Evolutionary conservation across 2,888 invertebrate species (phyloP).

Genomic region (Eucriotettix oculatus): DNA sequence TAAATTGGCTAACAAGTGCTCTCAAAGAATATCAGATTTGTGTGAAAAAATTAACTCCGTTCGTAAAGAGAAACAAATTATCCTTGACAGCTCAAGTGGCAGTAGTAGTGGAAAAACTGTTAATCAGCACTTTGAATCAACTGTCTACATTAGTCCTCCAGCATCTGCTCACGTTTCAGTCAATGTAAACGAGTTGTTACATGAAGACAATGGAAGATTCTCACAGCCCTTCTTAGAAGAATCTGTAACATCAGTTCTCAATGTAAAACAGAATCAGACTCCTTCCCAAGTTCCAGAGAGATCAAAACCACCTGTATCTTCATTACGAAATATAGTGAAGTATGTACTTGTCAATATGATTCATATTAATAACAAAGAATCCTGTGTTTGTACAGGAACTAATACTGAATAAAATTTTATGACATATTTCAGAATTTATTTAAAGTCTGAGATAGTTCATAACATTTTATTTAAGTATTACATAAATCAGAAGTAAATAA

Average conservation of each 20-base stretch:
- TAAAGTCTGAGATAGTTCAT: too few relatives aligned
- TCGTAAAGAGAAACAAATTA: neutral
- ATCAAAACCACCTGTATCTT: neutral
- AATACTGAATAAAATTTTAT: too few relatives aligned
- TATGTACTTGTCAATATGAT: neutral
- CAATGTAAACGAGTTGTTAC: too few relatives aligned
- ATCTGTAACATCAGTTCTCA: neutral
- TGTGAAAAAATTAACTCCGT: neutral
- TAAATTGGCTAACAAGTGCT: neutral
- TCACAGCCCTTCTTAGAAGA: neutral
- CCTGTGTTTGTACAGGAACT: too few relatives aligned
- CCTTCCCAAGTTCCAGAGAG: neutral
- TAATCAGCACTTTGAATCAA: neutral
- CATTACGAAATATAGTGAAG: neutral
- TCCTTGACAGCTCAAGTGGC: neutral
- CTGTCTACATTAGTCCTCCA: neutral
- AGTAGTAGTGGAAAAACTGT: neutral
- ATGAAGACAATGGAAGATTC: too few relatives aligned
- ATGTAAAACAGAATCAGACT: neutral
- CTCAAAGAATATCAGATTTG: neutral
- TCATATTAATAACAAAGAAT: too few relatives aligned
- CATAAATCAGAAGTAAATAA: too few relatives aligned
- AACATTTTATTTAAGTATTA: too few relatives aligned
- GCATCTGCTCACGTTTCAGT: neutral
- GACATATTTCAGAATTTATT: too few relatives aligned